These are phyloP conservation scores for Ispidina picta DNA, from an alignment of 2,797 vertebrate species.

Conservation along the genomic window DNA sequence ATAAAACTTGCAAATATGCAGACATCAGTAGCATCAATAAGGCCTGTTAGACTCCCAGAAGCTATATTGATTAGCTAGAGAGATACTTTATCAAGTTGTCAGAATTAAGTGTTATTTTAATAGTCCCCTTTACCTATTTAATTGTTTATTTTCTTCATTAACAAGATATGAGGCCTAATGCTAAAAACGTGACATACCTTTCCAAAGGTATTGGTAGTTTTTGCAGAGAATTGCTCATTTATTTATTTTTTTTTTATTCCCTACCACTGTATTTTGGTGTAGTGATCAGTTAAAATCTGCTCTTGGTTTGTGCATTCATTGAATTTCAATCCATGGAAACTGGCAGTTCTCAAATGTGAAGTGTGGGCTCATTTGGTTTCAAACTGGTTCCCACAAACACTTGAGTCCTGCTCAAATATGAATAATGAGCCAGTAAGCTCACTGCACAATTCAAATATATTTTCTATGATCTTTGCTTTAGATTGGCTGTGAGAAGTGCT, in stretches of 20 bases:
- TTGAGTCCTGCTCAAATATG: fast-evolving
- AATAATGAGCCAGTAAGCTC: background rate
- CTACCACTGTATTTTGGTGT: background rate
- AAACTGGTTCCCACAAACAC: background rate
- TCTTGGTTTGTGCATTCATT: background rate
- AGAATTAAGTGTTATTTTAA: constrained; percentile 50
- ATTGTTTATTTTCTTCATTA: constrained; percentile 43
- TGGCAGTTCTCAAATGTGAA: background rate
- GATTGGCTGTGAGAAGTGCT: background rate
- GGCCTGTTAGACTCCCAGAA: background rate
- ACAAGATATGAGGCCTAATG: background rate
- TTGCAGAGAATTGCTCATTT: background rate
- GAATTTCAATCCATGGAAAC: background rate
- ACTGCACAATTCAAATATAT: background rate
- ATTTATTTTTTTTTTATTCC: background rate
- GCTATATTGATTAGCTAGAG: constrained; percentile 42
- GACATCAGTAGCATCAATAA: background rate
- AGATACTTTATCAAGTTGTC: constrained; percentile 42
- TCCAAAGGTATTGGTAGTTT: background rate
- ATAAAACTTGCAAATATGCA: background rate
- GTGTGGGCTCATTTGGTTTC: background rate
- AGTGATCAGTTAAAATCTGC: background rate
- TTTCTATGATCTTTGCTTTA: background rate
- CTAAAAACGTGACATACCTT: background rate
- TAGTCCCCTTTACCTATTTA: constrained; percentile 35